Percentiles rank a stretch among this genome's conserved stretches.
Evolutionary conservation across 1,140 invertebrate species (phyloP).

Genomic region (Monochamus saltuarius): DNA sequence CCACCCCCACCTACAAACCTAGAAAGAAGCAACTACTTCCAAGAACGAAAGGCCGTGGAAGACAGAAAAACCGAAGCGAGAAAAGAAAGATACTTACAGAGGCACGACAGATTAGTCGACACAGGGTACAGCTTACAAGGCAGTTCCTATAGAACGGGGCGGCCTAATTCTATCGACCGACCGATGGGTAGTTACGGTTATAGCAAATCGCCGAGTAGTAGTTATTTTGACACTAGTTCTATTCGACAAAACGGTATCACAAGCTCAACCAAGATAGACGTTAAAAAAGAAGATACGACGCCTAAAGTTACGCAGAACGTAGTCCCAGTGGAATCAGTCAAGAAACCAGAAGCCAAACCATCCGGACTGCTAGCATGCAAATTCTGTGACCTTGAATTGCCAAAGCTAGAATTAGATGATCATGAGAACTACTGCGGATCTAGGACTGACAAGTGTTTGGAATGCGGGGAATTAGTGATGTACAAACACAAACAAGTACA

Average conservation of each 20-base stretch:
- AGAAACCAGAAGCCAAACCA: conserved; percentile 20
- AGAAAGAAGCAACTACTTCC: conserved; percentile 40
- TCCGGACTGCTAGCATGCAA: conserved; percentile 54
- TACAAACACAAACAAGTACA: conserved; percentile 65
- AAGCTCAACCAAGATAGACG: conserved; percentile 1
- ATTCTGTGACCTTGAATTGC: conserved; percentile 64
- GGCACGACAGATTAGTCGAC: conserved; percentile 35
- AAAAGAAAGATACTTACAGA: conserved; percentile 34
- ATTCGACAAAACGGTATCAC: conserved; percentile 1
- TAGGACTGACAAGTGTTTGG: conserved; percentile 64
- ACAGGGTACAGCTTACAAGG: conserved; percentile 31
- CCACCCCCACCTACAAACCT: conserved; percentile 32
- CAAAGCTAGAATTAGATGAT: conserved; percentile 57
- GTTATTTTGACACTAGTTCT: no score
- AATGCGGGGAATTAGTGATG: conserved; percentile 68
- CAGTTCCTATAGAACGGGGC: background rate
- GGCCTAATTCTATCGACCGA: background rate
- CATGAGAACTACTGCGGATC: conserved; percentile 68
- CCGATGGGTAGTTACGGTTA: no score
- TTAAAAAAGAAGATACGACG: conserved; percentile 7
- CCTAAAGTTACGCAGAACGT: background rate
- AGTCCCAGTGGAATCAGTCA: background rate
- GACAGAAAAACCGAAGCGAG: conserved; percentile 33
- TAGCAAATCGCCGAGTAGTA: no score
- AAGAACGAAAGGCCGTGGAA: conserved; percentile 35